Conservation (phyloP, 2,888 invertebrate species). For the Polyommatus iphigenia region DNA sequence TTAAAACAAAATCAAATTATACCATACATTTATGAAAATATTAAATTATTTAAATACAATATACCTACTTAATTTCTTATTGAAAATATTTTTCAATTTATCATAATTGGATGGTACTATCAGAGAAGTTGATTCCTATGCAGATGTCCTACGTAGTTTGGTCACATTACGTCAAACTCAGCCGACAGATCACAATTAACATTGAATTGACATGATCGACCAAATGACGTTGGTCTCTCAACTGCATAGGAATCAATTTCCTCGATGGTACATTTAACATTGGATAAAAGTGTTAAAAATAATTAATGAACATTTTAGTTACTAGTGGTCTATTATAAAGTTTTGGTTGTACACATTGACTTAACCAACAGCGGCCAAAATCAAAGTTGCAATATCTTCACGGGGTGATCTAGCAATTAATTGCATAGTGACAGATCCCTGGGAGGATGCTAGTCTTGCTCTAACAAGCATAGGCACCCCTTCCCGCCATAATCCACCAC, state of each 20-base stretch:
- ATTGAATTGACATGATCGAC: too few relatives aligned
- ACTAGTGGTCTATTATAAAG: not conserved
- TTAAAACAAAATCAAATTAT: not conserved
- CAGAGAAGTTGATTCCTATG: too few relatives aligned
- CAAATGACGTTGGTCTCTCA: too few relatives aligned
- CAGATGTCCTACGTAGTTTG: too few relatives aligned
- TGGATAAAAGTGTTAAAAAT: slow-evolving; percentile 6
- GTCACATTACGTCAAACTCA: too few relatives aligned
- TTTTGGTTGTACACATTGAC: not conserved
- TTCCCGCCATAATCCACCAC: slow-evolving; percentile 89
- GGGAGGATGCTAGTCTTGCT: slow-evolving; percentile 86
- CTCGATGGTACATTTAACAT: not conserved
- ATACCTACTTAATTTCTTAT: not conserved
- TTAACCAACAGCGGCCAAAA: slow-evolving; percentile 91
- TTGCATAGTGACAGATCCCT: slow-evolving; percentile 94
- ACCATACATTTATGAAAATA: not conserved
- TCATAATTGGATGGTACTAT: not conserved
- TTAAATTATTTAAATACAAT: not conserved
- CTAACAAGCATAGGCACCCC: slow-evolving; percentile 91
- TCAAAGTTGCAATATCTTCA: slow-evolving; percentile 89
- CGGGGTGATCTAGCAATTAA: slow-evolving; percentile 91
- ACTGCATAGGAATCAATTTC: too few relatives aligned
- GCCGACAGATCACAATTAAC: too few relatives aligned
- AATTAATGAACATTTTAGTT: not conserved
- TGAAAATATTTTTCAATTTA: not conserved